Evolutionary conservation across 2,888 invertebrate genomes (phyloP), one percentile per base, ranked within the genome.

Genomic region (Gortyna flavago): DNA sequence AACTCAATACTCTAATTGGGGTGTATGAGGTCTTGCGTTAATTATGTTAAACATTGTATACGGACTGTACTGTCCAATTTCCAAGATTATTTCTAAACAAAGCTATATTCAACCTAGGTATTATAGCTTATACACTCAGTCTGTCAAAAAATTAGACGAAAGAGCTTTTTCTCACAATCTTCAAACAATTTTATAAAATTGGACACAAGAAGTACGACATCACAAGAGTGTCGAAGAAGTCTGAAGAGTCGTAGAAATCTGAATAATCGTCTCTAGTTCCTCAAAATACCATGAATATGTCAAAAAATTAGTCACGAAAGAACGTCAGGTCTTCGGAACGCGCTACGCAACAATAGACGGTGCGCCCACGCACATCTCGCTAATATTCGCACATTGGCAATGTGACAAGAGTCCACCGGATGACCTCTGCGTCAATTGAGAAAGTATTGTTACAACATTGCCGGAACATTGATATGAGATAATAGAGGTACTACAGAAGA

Each of bases 341-440:
- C 75, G 72, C 74, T 83, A 85, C 86, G 88, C 87, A 87, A 89
- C 85, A 83, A 79, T 73, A 67, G 78, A 84, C 73, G 80, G 62
- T 73, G 67, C 86, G 85, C 90, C 90, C 85, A 90, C 93, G 85
- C 90, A 83, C 76, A 81, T 80, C 85, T 85, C 86, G 85, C 87
- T 89, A 88, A 91, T 89, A 90, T 87, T 88, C 86, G 81, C 84
- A 75, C 73, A 79, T 88, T 94, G 93, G 93, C 93, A 91, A 67
- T 44, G 70, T 91, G 90, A 89, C 93, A 91, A 89, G n/a, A 75
- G 73, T 77, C 75, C 85, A 85, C 76, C 79, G 77, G 82, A 75
- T 82, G 90, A 90, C 90, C 91, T 91, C 83, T 85, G 81, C 90
- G 89, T 91, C 90, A 89, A 88, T 89, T 88, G 89, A 92, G 84